Base-by-base conservation (phyloP, 64 coral and sea anemone genomes). In the Porites lutea region DNA sequence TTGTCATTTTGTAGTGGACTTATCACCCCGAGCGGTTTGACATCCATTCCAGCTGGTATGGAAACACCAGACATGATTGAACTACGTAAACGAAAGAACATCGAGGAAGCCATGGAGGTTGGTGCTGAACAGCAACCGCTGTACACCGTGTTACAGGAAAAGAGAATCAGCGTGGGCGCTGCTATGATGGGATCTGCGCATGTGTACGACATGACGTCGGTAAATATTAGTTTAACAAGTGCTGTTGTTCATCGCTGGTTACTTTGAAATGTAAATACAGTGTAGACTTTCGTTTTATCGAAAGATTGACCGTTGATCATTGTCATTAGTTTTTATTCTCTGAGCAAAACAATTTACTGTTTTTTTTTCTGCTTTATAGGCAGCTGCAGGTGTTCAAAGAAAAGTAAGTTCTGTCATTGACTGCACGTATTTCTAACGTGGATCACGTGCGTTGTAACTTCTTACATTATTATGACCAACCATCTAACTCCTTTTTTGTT, bases 61-160 rank as follows among this genome's bases (percentile, higher is more conserved):
- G 97, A 99, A 78, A 99, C 97, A 43, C 97, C 97, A 13, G 97
- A 99, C 60, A 99, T 99, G 97, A 99, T 99, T 67, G 94, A 99
- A 52, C 78, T 99, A 13, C 91, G 97, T 72, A 99, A 99, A 78
- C 93, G 93, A 71, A 99, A 99, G 65, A 96, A 86, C 0, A 99
- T 99, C 5, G 97, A 99, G 63, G 97, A 99, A 72, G 91, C 97
- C 2, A 99, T 96, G 94, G 97, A 99, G 63, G 93, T 76, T 72
- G 97, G 97, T 15, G 82, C 94, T 9, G 94, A 96, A 12, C 97
- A 99, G 45, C 97, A 95, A 5, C 82, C 97, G 3, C 52, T 99
- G 49, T 99, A 96, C 77, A 99, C 94, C 11, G 93, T 99, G 83
- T 65, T 99, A 19, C 97, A 83, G 47, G 97, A 99, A 83, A 99